Percentiles rank a stretch among this genome's conserved stretches.
Evolutionary conservation across 2,113 vertebrate species (phyloP).

Genomic region (Thoracochromis brauschi): DNA sequence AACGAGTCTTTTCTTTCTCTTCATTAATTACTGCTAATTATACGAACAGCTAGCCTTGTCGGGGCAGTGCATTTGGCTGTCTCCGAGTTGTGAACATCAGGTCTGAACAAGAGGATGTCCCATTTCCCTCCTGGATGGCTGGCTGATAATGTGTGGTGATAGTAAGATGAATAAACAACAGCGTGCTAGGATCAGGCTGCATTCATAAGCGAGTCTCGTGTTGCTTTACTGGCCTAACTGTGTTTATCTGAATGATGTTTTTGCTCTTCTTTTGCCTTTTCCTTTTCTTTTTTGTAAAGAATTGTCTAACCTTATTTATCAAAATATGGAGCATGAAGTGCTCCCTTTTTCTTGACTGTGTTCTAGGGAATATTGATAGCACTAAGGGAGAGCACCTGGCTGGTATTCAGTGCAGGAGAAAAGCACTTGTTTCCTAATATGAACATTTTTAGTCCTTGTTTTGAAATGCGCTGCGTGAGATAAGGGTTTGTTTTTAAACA

Average conservation of each 20-base stretch:
- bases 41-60: constrained; percentile 89
- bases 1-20: constrained; percentile 98
- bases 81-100: constrained; percentile 62
- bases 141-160: background rate
- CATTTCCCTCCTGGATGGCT: constrained; percentile 18
- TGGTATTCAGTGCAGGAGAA: background rate
- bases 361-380: background rate
- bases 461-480: background rate
- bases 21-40: constrained; percentile 99
- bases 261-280: background rate
- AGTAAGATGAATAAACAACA: constrained; percentile 3
- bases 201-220: background rate
- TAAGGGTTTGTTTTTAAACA: background rate
- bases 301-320: background rate
- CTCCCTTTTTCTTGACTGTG: background rate
- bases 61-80: constrained; percentile 81
- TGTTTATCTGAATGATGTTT: background rate
- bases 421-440: background rate
- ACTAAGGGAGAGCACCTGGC: background rate
- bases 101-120: constrained; percentile 34
- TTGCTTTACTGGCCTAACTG: background rate
- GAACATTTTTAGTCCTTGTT: background rate
- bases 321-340: background rate
- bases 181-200: background rate
- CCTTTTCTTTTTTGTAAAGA: background rate